Evolutionary conservation across 2,113 vertebrate species (phyloP).

Genomic region (Zapus hudsonius): DNA sequence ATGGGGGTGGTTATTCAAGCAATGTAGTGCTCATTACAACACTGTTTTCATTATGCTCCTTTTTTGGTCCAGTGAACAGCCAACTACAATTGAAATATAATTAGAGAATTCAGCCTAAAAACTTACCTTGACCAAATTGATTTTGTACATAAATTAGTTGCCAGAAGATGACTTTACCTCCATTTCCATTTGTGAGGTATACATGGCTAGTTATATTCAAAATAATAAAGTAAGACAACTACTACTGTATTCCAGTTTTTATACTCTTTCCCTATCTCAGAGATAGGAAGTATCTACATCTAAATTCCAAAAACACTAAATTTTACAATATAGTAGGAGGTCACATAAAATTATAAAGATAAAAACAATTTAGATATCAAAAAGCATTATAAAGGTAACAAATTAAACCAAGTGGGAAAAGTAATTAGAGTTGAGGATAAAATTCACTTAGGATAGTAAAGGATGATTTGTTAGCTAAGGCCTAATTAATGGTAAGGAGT

Average conservation of each 20-base stretch:
- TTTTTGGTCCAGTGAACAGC: background rate
- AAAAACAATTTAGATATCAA: background rate
- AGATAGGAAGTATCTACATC: background rate
- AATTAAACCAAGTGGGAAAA: background rate
- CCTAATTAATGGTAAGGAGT: background rate
- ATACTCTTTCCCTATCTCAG: background rate
- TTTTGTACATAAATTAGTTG: background rate
- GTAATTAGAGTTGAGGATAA: background rate
- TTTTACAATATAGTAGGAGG: background rate
- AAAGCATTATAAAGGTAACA: background rate
- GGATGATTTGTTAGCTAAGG: background rate
- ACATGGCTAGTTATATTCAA: background rate
- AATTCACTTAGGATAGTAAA: background rate
- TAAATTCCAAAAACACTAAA: background rate
- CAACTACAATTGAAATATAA: too few species aligned
- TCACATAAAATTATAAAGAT: background rate
- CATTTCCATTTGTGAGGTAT: too few species aligned
- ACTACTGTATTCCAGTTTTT: background rate
- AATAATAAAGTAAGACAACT: slow-evolving; percentile 4
- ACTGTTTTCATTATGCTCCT: too few species aligned
- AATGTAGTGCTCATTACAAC: background rate
- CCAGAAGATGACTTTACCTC: too few species aligned
- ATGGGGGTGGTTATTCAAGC: background rate
- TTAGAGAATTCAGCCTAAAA: too few species aligned
- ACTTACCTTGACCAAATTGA: background rate